Base-by-base conservation (phyloP, 1,140 invertebrate genomes). In the Wasmannia auropunctata region DNA sequence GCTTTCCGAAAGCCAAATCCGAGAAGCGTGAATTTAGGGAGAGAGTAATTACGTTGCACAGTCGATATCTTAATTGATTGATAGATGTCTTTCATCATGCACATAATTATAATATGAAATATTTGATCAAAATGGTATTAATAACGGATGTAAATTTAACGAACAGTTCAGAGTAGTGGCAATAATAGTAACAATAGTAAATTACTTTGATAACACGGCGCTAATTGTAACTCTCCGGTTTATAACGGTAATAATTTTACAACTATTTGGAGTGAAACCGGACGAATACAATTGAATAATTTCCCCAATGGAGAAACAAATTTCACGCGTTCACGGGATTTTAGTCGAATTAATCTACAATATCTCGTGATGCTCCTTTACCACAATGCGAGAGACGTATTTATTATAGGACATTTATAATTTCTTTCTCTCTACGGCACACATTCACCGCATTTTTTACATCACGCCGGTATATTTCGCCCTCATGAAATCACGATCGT, bases 21-120 rank as follows among this genome's bases (percentile, higher is more conserved):
- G 14, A 54, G 25, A 46, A 80, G 76, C 76, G 65, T 81, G 65
- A 72, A 81, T 81, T 81, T 58, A 28, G 51, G 46, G 22, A 43
- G 51, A 58, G 49, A 70, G 65, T 81, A 81, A 81, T 81, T 58
- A 43, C 51, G n/a, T 5, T 43, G 37, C 6, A 7, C n/a, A 14
- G 34, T 43, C 79, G 1, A 14, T 51, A 67, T 51, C 76, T 79
- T 79, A 79, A 79, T 79, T 77, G 58, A 77, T 62, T 76, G 34
- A 65, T 65, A 51, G 43, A 51, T 67, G 43, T 46, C n/a, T 67
- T 22, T 31, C 43, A 31, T 34, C 16, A 7, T 19, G 40, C 1
- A 28, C 19, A 22, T 79, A 79, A 79, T 65, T 76, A 60, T 7
- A 31, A 7, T n/a, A n/a, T 28, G 62, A 54, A 67, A 65, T 25